These are phyloP conservation scores for Tetrapedia diversipes DNA, from an alignment of 2,888 invertebrate genomes.

Conservation along the genomic window DNA sequence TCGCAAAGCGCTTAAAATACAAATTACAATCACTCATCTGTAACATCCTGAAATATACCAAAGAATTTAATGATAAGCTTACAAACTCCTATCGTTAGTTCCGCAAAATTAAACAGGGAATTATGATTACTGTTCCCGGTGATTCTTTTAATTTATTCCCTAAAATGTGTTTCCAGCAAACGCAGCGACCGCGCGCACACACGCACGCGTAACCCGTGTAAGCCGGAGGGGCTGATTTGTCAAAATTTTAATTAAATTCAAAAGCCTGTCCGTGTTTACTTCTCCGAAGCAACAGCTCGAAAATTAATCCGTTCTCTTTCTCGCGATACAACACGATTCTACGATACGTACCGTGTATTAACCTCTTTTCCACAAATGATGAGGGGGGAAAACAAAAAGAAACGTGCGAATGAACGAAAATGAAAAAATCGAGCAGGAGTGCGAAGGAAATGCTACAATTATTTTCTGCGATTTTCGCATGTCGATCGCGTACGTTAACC, in stretches of 20 bases:
- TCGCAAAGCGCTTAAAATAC: slow-evolving; percentile 3
- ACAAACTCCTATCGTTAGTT: slow-evolving; percentile 4
- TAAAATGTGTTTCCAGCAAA: slow-evolving; percentile 23
- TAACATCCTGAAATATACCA: slow-evolving; percentile 2
- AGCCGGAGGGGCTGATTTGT: slow-evolving; percentile 13
- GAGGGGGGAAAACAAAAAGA: no score
- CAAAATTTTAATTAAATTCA: slow-evolving; percentile 32
- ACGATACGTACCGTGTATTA: not conserved
- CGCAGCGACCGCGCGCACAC: not conserved
- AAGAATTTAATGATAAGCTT: not conserved
- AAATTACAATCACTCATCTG: slow-evolving; percentile 4
- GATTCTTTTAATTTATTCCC: slow-evolving; percentile 18
- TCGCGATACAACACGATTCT: not conserved
- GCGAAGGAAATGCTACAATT: not conserved
- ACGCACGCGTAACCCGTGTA: not conserved
- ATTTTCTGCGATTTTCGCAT: slow-evolving; percentile 38
- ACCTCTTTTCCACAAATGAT: not conserved
- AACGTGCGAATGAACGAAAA: not conserved
- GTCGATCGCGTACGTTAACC: slow-evolving; percentile 58
- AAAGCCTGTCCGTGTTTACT: slow-evolving; percentile 21
- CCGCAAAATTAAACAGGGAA: slow-evolving; percentile 4
- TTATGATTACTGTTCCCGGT: no score
- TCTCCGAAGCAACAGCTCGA: slow-evolving; percentile 16
- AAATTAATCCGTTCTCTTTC: slow-evolving; percentile 17
- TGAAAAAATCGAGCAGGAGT: not conserved